Base-by-base conservation (phyloP, 1,140 invertebrate genomes). In the Diprion similis region DNA sequence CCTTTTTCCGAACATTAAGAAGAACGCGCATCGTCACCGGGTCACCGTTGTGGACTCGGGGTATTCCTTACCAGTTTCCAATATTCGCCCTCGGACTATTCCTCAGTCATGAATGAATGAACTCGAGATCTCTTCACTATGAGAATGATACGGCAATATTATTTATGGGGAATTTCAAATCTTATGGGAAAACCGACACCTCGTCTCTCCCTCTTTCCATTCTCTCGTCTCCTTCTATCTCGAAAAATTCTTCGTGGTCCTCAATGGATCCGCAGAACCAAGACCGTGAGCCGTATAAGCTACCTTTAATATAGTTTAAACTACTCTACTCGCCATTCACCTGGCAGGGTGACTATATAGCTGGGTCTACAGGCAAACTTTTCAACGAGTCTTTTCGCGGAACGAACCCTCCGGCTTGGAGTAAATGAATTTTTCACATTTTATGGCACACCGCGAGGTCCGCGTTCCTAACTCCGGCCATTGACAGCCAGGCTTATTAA, bases 91-190 rank as follows among this genome's bases (percentile, higher is more conserved):
- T 46, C 11, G 46, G 68, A 24, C 18, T n/a, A 70, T 70, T 70
- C 24, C 46, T 70, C 24, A 46, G 15, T n/a, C n/a, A 19, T 3
- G 37, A 13, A n/a, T n/a, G 24, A 46, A 70, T 8, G 46, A 70
- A 70, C 68, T 17, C n/a, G 24, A 46, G 68, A 46, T 24, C 15
- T 70, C 45, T 59, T 59, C 51, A 59, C 51, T 59, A 59, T 59
- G 51, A 9, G 51, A 59, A 59, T 59, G 51, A 59, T 59, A 59
- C 11, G 51, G 51, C 51, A 59, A 9, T 15, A 59, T 59, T 59
- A 59, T 59, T 59, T 59, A 59, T 59, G 51, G 3, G 51, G n/a
- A 59, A 59, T 59, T 59, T 11, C n/a, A 59, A 59, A 59, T 59
- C 51, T 59, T 17, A 9, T 59, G 51, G 51, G 51, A 59, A 17